Percentiles rank a stretch among this genome's conserved stretches.
phyloP scores from a whole-genome alignment of 1,140 invertebrate genomes.

The Drosophila leontia region DNA sequence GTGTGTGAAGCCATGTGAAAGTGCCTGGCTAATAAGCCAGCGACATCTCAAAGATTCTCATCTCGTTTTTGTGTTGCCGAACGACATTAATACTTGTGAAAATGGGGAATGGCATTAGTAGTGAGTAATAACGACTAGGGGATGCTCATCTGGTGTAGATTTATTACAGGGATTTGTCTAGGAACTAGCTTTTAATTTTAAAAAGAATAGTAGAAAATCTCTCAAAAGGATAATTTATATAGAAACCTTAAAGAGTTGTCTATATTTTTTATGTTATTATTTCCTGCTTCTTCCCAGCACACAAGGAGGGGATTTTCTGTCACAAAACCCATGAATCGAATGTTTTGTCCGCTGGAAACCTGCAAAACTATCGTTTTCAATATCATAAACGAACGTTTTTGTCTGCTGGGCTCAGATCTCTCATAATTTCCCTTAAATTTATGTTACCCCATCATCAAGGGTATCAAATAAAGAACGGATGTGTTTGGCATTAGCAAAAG shows the following conservation, averaged over 20 bases:
- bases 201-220: no score
- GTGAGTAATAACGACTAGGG: neutral
- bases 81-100: constrained; percentile 38
- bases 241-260: neutral
- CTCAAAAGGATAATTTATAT: neutral
- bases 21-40: constrained; percentile 51
- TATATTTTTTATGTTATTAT: neutral
- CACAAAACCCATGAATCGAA: no score
- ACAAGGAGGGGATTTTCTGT: no score
- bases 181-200: neutral
- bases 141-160: neutral
- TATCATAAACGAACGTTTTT: no score
- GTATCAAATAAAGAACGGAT: constrained; percentile 70
- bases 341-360: no score
- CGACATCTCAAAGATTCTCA: constrained; percentile 44
- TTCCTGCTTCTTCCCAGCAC: neutral
- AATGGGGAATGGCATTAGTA: neutral
- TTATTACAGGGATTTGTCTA: neutral
- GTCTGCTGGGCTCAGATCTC: no score
- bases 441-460: constrained; percentile 51
- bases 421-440: constrained; percentile 59
- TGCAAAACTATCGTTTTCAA: no score
- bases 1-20: constrained; percentile 44
- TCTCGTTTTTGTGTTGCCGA: constrained; percentile 27
- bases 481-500: constrained; percentile 81